Evolutionary conservation across 2,888 invertebrate species (phyloP).

Genomic region (Augochlorella aurata): DNA sequence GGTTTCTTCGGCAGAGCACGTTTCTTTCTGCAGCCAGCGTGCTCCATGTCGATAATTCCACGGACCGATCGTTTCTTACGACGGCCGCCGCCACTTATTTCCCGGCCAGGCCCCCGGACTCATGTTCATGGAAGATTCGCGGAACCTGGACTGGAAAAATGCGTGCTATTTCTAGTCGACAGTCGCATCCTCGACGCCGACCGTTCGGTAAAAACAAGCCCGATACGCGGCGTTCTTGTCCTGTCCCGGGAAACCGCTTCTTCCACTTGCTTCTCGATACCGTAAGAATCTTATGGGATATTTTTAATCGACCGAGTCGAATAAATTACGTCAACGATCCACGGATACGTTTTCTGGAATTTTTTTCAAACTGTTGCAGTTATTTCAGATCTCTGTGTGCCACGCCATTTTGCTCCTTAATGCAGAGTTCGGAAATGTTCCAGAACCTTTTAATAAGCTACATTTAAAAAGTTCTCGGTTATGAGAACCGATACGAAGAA

Average conservation of each 20-base stretch:
- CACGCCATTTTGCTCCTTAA: too few relatives aligned
- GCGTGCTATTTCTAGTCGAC: conserved; percentile 62
- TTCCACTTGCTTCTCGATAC: conserved; percentile 21
- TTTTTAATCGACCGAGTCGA: neutral
- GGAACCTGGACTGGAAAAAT: conserved; percentile 59
- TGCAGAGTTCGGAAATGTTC: too few relatives aligned
- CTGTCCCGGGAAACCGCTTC: conserved; percentile 31
- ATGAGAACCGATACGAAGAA: too few relatives aligned
- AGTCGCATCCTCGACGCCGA: conserved; percentile 43
- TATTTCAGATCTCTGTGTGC: too few relatives aligned
- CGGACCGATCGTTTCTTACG: conserved; percentile 64
- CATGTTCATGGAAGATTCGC: conserved; percentile 71
- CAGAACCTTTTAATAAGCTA: too few relatives aligned
- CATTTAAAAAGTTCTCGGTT: too few relatives aligned
- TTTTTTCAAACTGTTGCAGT: too few relatives aligned
- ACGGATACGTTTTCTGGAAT: neutral
- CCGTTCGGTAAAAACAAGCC: conserved; percentile 36
- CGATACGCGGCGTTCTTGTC: conserved; percentile 37
- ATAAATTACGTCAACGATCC: neutral
- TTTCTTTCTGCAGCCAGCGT: conserved; percentile 54
- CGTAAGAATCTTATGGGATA: conserved; percentile 32
- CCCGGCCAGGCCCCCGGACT: conserved; percentile 29
- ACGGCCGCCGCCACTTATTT: conserved; percentile 54
- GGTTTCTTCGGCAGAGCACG: conserved; percentile 39
- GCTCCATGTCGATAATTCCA: conserved; percentile 58